Percentiles rank a stretch among this genome's conserved stretches.
Evolutionary conservation across 2,113 vertebrate species (phyloP).

Genomic region (Sinocyclocheilus anophthalmus): DNA sequence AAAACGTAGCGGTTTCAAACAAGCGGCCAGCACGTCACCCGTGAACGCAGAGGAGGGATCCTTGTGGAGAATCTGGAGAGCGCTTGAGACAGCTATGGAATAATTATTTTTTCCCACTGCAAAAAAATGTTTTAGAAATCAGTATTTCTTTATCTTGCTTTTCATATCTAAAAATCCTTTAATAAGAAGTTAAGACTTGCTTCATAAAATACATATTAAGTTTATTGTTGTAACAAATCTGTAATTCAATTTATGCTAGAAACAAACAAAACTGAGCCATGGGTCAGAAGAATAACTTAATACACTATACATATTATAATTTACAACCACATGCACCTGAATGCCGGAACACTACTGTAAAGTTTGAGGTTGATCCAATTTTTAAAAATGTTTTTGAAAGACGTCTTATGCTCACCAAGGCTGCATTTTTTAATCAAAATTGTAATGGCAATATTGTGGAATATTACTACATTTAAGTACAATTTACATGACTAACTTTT

Average conservation of each 20-base stretch:
- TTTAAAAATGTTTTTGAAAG: neutral
- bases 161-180: neutral
- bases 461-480: neutral
- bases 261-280: neutral
- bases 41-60: constrained; percentile 19
- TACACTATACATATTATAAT: neutral
- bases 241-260: neutral
- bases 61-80: constrained; percentile 20
- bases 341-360: neutral
- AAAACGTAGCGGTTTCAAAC: constrained; percentile 40
- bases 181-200: neutral
- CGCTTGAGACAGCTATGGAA: neutral
- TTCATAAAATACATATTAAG: neutral
- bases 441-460: neutral
- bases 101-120: neutral
- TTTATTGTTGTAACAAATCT: neutral
- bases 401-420: neutral
- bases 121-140: neutral
- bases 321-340: neutral
- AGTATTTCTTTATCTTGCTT: neutral
- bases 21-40: constrained; percentile 30
- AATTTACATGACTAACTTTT: too few species aligned
- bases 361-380: neutral
- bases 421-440: neutral
- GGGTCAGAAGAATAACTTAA: neutral